phyloP scores from a whole-genome alignment of 2,113 vertebrate species.

The Phalacrocorax aristotelis region DNA sequence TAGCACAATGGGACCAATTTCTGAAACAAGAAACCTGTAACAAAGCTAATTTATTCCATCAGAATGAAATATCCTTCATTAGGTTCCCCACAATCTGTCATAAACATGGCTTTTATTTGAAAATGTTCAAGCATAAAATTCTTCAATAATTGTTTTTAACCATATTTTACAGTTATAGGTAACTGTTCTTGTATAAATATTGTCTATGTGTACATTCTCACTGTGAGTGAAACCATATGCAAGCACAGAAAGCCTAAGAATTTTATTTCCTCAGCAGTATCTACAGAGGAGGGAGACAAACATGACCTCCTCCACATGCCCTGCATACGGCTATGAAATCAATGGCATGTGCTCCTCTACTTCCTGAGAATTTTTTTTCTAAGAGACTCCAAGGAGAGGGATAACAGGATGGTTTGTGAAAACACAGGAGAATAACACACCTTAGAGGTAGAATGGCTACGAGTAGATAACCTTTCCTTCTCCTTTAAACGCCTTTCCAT shows the following conservation, averaged over 20 bases:
- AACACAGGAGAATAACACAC: not conserved
- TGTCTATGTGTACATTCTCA: not conserved
- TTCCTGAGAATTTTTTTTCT: not conserved
- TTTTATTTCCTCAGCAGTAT: conserved; percentile 10
- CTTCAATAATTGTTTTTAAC: conserved; percentile 33
- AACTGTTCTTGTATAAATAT: conserved; percentile 12
- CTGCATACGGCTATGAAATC: not conserved
- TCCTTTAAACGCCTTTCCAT: not conserved
- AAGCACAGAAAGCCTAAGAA: not conserved
- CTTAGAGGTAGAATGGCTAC: not conserved
- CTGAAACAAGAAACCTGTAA: conserved; percentile 31
- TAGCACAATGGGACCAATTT: conserved; percentile 38
- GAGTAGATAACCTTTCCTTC: not conserved
- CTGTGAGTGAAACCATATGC: not conserved
- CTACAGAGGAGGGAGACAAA: not conserved
- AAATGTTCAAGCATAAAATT: conserved; percentile 38
- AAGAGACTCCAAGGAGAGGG: not conserved
- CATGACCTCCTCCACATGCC: not conserved
- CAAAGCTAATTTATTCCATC: conserved; percentile 49
- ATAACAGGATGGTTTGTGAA: not conserved
- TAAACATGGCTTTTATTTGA: conserved; percentile 25
- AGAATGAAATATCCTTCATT: conserved; percentile 34
- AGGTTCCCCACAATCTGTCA: conserved; percentile 5
- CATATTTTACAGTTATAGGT: conserved; percentile 5
- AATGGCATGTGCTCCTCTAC: not conserved